phyloP scores from a whole-genome alignment of 2,888 invertebrate genomes.

The Mesorhabditis spiculigera region DNA sequence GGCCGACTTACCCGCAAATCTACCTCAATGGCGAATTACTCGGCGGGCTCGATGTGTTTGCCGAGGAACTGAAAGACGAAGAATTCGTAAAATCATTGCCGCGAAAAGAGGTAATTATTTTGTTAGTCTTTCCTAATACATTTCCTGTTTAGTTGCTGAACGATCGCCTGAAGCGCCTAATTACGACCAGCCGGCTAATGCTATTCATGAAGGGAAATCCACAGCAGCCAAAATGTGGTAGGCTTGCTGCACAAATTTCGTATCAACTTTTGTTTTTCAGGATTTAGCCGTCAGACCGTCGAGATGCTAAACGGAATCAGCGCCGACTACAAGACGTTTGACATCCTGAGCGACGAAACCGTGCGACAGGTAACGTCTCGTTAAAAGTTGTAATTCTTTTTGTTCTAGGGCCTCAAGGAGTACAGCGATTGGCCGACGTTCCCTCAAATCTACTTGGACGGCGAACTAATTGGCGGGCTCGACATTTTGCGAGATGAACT shows the following conservation, averaged over 20 bases:
- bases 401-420: constrained; percentile 58
- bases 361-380: constrained; percentile 51
- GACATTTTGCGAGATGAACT: constrained; percentile 60
- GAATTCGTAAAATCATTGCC: constrained; percentile 58
- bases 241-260: background rate
- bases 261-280: constrained; percentile 44
- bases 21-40: constrained; percentile 65
- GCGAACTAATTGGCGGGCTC: constrained; percentile 65
- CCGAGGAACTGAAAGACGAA: constrained; percentile 47
- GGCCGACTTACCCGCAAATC: constrained; percentile 66
- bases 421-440: constrained; percentile 66
- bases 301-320: constrained; percentile 73
- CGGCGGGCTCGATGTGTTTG: constrained; percentile 65
- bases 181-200: constrained; percentile 63
- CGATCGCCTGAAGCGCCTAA: constrained; percentile 61
- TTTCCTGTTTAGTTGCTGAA: constrained; percentile 46
- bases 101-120: constrained; percentile 31
- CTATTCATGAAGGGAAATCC: constrained; percentile 66
- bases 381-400: constrained; percentile 8
- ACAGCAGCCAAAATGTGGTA: constrained; percentile 64
- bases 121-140: background rate
- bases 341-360: constrained; percentile 64
- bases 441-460: constrained; percentile 66
- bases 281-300: constrained; percentile 72
- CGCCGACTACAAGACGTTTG: constrained; percentile 63